Evolutionary conservation across 2,113 vertebrate genomes (phyloP), one percentile per base, ranked within the genome.

Genomic region (Steatornis caripensis): DNA sequence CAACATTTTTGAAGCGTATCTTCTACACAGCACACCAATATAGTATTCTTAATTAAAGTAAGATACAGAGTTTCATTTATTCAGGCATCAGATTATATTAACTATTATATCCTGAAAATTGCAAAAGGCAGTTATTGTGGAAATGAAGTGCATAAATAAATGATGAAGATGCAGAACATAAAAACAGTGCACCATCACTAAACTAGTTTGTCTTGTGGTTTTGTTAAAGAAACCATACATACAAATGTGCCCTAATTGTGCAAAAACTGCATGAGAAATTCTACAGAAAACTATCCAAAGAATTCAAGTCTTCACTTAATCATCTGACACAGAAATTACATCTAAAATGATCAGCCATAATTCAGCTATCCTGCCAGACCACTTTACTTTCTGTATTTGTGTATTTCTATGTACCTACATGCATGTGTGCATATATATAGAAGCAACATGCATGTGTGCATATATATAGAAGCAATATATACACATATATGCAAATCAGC

Each of bases 111-210:
- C 34, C 29, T 57, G 70, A 51, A 70, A 83, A n/a, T 24, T 92
- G 71, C 23, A 88, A 58, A 80, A 57, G 22, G 37, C 24, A 77
- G 49, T 45, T 90, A 61, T 58, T 53, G 17, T 66, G 32, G 26
- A 96, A 87, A 88, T 45, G 36, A 39, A 65, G 19, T 41, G 7
- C 21, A 75, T 70, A 87, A 95, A 89, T 49, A 95, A 91, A 89
- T 39, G 17, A 91, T 26, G 41, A 87, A 71, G 60, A 51, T 39
- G 48, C 27, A 92, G 68, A 93, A 92, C 3, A 54, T 48, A 88
- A 88, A 83, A 76, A 26, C 1, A 71, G 15, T 22, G 19, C 24
- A 64, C 5, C 18, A 39, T 34, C 26, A 62, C 43, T 66, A 13
- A 85, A 78, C 62, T n/a, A 66, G 9, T 60, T 72, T n/a, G 32